Conservation (phyloP, 2,113 vertebrate species). For the Stomatorhinus ivindoensis region DNA sequence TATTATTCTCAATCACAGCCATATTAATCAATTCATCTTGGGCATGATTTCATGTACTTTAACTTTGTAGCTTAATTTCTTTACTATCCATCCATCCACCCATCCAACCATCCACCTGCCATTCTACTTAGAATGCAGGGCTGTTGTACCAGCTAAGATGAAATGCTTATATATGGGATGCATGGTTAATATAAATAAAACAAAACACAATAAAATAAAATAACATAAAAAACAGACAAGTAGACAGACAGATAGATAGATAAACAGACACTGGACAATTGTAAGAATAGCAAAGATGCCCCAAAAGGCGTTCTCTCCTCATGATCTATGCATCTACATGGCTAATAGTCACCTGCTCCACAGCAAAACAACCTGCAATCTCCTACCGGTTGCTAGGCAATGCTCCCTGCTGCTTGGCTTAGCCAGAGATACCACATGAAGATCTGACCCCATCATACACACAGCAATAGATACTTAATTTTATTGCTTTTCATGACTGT, state of each 20-base stretch:
- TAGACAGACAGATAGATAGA: not conserved
- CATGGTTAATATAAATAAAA: not conserved
- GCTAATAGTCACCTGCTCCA: not conserved
- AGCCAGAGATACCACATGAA: not conserved
- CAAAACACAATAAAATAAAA: not conserved
- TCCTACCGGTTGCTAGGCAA: not conserved
- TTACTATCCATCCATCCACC: not conserved
- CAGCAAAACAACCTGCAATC: not conserved
- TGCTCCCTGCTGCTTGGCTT: not conserved
- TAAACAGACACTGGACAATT: not conserved
- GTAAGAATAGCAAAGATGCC: too few relatives aligned
- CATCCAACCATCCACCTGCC: not conserved
- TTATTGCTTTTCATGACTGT: not conserved
- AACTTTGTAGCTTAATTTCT: not conserved
- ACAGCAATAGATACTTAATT: not conserved
- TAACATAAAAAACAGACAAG: not conserved
- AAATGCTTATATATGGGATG: not conserved
- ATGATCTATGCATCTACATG: not conserved
- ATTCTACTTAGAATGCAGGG: too few relatives aligned
- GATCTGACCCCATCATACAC: not conserved
- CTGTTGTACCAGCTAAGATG: not conserved
- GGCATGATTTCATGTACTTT: not conserved
- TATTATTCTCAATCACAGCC: not conserved
- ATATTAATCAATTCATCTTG: not conserved
- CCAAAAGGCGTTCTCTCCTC: not conserved